Base-by-base conservation (phyloP, 2,888 invertebrate species). In the Lochmaea capreae region DNA sequence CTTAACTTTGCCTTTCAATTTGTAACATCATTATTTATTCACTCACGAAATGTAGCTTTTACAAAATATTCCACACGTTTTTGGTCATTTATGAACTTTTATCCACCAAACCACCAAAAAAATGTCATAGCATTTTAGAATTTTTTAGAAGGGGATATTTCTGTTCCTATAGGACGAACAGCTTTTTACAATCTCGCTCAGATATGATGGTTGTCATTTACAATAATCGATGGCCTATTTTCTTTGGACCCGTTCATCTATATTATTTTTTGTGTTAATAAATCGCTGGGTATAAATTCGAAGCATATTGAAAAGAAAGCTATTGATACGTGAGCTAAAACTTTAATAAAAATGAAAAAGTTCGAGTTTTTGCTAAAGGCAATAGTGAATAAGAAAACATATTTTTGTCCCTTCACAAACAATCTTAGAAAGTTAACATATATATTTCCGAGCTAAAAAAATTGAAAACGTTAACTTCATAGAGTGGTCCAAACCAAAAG, bases 281-380 rank as follows among this genome's bases (percentile, higher is more conserved):
- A 33, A 59, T 59, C 33, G 59, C 22, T n/a, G 14, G 59, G 33
- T 33, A 59, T 59, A 59, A 59, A 59, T 59, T 59, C 59, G 12
- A 12, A 52, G 52, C 52, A 16, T 52, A 16, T 52, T 16, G n/a
- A 52, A 16, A 52, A 52, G 52, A 52, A 16, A 52, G 52, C n/a
- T 52, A 52, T 16, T 52, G 52, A 52, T 52, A 16, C 52, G 52
- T 16, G 52, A 52, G 52, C 52, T 52, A 9, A 3, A 52, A 52
- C n/a, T 52, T 52, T 16, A 16, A 9, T 52, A 16, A 52, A 52
- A 52, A n/a, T 8, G 52, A 16, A 52, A 52, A 52, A n/a, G 16
- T 52, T 52, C n/a, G 52, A 52, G 52, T 16, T 52, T 52, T 52
- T 3, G 1, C 46, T 12, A 2, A 2, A 2, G 11, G 14, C 46